Percentiles rank a stretch among this genome's conserved stretches.
Evolutionary conservation across 1,140 invertebrate species (phyloP).

Genomic region (Drosophila pectinifera): DNA sequence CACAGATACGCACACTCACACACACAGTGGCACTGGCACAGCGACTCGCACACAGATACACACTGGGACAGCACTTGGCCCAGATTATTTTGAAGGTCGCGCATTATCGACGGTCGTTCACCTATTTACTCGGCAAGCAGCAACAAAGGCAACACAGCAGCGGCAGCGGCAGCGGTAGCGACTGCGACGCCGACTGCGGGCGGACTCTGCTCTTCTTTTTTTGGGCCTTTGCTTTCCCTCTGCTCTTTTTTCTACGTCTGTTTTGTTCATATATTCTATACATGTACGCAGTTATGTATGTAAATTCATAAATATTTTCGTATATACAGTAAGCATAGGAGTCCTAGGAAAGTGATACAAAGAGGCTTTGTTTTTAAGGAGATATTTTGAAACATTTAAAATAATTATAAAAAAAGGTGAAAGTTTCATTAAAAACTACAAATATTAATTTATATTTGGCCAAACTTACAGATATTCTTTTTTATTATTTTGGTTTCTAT

Average conservation of each 20-base stretch:
- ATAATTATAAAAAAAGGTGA: too few species aligned
- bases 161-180: slow-evolving; percentile 13
- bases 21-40: slow-evolving; percentile 11
- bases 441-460: too few species aligned
- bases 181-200: slow-evolving; percentile 30
- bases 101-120: slow-evolving; percentile 84
- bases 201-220: slow-evolving; percentile 31
- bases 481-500: too few species aligned
- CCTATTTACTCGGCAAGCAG: slow-evolving; percentile 67
- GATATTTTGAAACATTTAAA: too few species aligned
- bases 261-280: slow-evolving; percentile 27
- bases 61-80: slow-evolving; percentile 83
- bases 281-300: slow-evolving; percentile 29
- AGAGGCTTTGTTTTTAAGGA: background rate
- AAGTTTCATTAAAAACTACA: too few species aligned
- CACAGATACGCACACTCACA: slow-evolving; percentile 37
- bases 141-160: slow-evolving; percentile 38
- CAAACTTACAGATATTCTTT: too few species aligned
- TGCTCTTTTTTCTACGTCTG: slow-evolving; percentile 33
- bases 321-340: slow-evolving; percentile 15
- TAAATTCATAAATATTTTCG: slow-evolving; percentile 23
- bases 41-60: slow-evolving; percentile 22
- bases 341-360: background rate
- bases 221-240: slow-evolving; percentile 21
- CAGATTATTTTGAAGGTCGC: slow-evolving; percentile 85